A percentile compares a stretch with the other conserved stretches of the same genome.
Conservation (phyloP, 2,113 vertebrate genomes). For the Nibea albiflora region DNA sequence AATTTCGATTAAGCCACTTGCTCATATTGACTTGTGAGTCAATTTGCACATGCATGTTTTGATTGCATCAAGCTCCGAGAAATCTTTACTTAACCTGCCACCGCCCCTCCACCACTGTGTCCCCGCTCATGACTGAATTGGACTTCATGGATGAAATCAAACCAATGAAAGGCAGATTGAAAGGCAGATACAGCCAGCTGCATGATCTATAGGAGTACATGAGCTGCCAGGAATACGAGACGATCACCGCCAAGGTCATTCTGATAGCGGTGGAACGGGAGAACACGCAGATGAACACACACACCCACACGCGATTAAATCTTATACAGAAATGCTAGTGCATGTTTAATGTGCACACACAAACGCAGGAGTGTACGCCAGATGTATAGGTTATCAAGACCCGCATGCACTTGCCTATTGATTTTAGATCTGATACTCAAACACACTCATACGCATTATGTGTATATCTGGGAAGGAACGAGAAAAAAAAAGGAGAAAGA, state of each 20-base stretch:
- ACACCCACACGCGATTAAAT: background rate
- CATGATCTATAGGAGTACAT: slow-evolving; percentile 42
- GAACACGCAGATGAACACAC: slow-evolving; percentile 18
- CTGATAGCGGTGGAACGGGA: slow-evolving; percentile 13
- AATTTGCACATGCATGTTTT: slow-evolving; percentile 38
- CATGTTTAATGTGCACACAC: slow-evolving; percentile 22
- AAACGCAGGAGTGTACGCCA: slow-evolving; percentile 5
- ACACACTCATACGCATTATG: slow-evolving; percentile 30
- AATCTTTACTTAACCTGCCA: slow-evolving; percentile 27
- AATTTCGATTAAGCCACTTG: slow-evolving; percentile 38
- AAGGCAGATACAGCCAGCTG: slow-evolving; percentile 39
- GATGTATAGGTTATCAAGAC: slow-evolving; percentile 8
- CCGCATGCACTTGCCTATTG: slow-evolving; percentile 39
- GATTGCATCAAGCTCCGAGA: slow-evolving; percentile 18
- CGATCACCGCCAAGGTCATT: slow-evolving; percentile 60
- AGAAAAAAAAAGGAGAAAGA: slow-evolving; percentile 16
- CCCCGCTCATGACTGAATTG: slow-evolving; percentile 26
- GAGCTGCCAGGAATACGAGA: slow-evolving; percentile 56
- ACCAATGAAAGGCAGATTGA: slow-evolving; percentile 61
- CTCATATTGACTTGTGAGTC: slow-evolving; percentile 21
- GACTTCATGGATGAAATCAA: slow-evolving; percentile 70
- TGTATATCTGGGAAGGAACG: slow-evolving; percentile 30
- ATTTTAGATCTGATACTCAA: slow-evolving; percentile 45
- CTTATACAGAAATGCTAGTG: slow-evolving; percentile 1
- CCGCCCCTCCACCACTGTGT: slow-evolving; percentile 1